A percentile compares a stretch with the other conserved stretches of the same genome.
These are phyloP conservation scores for Oryzias curvinotus DNA, from an alignment of 2,113 vertebrate genomes.

Conservation along the genomic window DNA sequence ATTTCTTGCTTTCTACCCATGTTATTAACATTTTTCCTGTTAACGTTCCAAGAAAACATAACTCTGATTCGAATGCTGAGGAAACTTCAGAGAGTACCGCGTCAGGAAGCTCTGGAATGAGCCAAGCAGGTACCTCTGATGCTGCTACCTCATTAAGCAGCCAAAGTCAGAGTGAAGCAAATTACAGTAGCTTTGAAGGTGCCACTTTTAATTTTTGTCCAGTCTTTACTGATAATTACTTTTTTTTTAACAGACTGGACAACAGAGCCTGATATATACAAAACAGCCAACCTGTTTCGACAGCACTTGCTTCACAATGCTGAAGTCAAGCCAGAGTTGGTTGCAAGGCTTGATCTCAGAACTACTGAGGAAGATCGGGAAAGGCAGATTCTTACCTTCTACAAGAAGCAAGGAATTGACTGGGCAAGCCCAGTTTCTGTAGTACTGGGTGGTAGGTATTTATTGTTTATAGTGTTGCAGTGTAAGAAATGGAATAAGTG, in stretches of 20 bases:
- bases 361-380: too few relatives aligned
- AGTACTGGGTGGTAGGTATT: constrained; percentile 2
- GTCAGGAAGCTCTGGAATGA: neutral
- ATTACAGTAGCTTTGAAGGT: neutral
- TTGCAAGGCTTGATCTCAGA: too few relatives aligned
- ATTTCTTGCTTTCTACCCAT: neutral
- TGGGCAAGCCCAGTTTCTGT: constrained; percentile 3
- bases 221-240: too few relatives aligned
- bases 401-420: too few relatives aligned
- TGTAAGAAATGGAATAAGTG: neutral
- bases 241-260: too few relatives aligned
- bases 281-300: too few relatives aligned
- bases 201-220: neutral
- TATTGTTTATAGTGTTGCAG: neutral
- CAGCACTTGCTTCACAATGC: too few relatives aligned
- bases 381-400: too few relatives aligned
- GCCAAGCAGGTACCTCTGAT: neutral
- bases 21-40: constrained; percentile 3
- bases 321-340: too few relatives aligned
- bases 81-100: neutral
- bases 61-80: neutral
- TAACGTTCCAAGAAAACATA: neutral
- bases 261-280: too few relatives aligned
- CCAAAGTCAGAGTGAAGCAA: neutral
- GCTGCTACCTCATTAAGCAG: neutral